Conservation (phyloP, 2,113 vertebrate species). For the Nothocercus julius region DNA sequence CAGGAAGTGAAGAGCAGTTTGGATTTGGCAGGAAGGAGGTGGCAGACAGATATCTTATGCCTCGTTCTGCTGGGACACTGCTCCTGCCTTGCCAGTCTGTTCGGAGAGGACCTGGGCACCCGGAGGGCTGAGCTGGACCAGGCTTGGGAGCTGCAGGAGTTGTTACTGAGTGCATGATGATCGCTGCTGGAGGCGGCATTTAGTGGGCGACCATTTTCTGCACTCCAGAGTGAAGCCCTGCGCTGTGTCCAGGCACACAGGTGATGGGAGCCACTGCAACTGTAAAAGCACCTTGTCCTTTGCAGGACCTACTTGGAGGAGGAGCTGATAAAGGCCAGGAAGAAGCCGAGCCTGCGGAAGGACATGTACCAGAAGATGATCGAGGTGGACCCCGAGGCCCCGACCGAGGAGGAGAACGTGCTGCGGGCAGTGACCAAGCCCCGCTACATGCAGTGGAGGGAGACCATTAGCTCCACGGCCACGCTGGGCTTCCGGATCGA, state of each 20-base stretch:
- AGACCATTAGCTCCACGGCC: slow-evolving; percentile 96
- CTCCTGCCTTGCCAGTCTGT: rapidly evolving
- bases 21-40: neutral
- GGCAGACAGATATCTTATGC: neutral
- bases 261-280: neutral
- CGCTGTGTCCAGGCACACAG: neutral
- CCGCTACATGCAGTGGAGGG: slow-evolving; percentile 98
- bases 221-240: neutral
- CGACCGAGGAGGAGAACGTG: slow-evolving; percentile 84
- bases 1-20: neutral
- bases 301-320: slow-evolving; percentile 94
- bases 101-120: neutral
- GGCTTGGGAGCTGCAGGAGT: neutral
- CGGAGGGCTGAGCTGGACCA: neutral
- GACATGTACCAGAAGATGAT: slow-evolving; percentile 99
- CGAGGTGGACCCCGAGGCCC: slow-evolving; percentile 90
- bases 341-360: slow-evolving; percentile 91
- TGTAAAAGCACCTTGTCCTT: neutral
- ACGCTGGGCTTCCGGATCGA: slow-evolving; percentile 96
- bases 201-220: neutral
- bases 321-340: slow-evolving; percentile 93
- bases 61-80: neutral
- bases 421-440: slow-evolving; percentile 94
- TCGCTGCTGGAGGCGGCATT: neutral
- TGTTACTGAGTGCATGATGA: neutral